phyloP scores from a whole-genome alignment of 2,888 invertebrate genomes.

The Pachymerium ferrugineum region DNA sequence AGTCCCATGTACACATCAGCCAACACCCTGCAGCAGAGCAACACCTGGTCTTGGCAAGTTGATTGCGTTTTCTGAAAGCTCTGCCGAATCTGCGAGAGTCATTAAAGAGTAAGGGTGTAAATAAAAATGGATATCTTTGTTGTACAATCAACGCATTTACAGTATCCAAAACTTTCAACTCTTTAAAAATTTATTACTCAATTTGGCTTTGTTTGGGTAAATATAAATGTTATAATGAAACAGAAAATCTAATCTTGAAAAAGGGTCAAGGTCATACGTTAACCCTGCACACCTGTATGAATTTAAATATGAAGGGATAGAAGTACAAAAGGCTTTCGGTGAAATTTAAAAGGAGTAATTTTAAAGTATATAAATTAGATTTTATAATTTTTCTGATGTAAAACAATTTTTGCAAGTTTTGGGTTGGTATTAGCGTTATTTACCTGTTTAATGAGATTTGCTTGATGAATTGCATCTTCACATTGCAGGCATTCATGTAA shows the following conservation, averaged over 20 bases:
- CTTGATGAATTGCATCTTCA: slow-evolving; percentile 28
- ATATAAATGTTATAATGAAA: no score
- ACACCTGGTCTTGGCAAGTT: slow-evolving; percentile 7
- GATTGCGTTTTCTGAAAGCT: slow-evolving; percentile 32
- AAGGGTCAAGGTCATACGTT: no score
- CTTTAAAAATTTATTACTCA: no score
- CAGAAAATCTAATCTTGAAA: no score
- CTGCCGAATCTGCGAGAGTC: slow-evolving; percentile 32
- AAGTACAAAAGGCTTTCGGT: no score
- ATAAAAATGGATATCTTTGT: neutral
- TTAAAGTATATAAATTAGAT: no score
- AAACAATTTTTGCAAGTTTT: neutral
- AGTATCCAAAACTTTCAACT: neutral
- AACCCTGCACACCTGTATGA: no score
- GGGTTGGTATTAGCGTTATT: neutral
- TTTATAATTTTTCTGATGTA: no score
- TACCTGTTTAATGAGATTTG: slow-evolving; percentile 32
- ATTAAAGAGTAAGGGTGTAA: neutral
- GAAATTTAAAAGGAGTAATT: no score
- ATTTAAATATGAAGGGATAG: no score
- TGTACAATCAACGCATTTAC: neutral
- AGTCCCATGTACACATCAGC: slow-evolving; percentile 32
- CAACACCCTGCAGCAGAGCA: slow-evolving; percentile 32
- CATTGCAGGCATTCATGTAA: slow-evolving; percentile 28
- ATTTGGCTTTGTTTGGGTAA: no score